Evolutionary conservation across 1,140 invertebrate species (phyloP).

Genomic region (Leptestheria dahalacensis): DNA sequence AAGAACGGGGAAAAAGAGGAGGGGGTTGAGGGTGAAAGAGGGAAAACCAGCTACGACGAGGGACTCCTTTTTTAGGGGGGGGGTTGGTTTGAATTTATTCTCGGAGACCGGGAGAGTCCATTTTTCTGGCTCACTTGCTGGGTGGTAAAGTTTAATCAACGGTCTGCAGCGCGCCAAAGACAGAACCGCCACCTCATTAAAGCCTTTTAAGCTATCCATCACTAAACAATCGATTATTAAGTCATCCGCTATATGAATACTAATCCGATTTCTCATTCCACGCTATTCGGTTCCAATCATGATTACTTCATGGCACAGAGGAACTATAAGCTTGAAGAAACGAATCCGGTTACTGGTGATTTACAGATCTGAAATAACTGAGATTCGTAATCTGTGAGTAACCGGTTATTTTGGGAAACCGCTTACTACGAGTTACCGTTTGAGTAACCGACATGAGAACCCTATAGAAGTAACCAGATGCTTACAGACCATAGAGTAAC

Average conservation of each 20-base stretch:
- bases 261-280: too few relatives aligned
- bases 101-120: too few relatives aligned
- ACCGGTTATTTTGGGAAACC: too few relatives aligned
- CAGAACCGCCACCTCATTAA: background rate
- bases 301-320: too few relatives aligned
- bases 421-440: background rate
- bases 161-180: background rate
- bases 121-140: background rate
- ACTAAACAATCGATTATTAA: background rate
- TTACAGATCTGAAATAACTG: background rate
- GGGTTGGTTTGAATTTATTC: too few relatives aligned
- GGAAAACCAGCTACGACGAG: background rate
- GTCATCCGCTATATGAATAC: background rate
- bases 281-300: too few relatives aligned
- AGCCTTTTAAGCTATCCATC: background rate
- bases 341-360: background rate
- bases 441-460: background rate
- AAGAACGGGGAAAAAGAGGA: background rate
- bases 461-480: too few relatives aligned
- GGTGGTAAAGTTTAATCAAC: background rate
- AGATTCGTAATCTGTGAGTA: too few relatives aligned
- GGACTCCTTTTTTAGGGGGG: background rate
- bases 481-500: background rate
- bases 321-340: too few relatives aligned
- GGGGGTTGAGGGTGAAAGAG: background rate